Percentiles rank a stretch among this genome's conserved stretches.
These are phyloP conservation scores for Limnothrissa miodon DNA, from an alignment of 2,113 vertebrate species.

Conservation along the genomic window DNA sequence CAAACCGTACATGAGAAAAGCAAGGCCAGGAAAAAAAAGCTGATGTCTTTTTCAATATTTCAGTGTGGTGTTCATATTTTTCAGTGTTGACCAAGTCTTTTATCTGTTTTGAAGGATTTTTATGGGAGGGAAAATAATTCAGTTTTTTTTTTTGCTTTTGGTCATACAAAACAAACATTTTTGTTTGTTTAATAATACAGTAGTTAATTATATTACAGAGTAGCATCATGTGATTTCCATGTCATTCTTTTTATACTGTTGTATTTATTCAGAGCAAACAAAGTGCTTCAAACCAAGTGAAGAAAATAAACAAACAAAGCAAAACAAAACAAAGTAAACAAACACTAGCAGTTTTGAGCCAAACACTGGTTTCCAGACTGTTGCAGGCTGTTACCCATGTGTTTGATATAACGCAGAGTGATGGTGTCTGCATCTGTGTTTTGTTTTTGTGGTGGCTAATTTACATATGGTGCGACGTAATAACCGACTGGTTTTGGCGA, in stretches of 20 bases:
- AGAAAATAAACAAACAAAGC: neutral
- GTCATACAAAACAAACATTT: neutral
- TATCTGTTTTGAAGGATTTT: neutral
- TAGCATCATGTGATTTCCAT: neutral
- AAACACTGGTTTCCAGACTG: neutral
- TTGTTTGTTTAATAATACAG: neutral
- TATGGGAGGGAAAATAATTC: neutral
- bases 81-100: conserved; percentile 10
- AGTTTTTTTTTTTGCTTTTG: neutral
- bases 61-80: neutral
- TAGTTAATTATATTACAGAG: neutral
- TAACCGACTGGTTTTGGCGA: conserved; percentile 44
- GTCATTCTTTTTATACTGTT: neutral
- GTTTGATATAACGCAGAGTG: conserved; percentile 8
- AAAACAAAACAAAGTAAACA: neutral
- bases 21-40: neutral
- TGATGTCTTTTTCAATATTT: conserved; percentile 9
- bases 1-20: conserved; percentile 17
- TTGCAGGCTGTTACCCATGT: neutral
- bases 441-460: conserved; percentile 34
- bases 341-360: no score
- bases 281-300: neutral
- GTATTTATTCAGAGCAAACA: neutral
- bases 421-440: conserved; percentile 21
- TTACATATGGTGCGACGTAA: conserved; percentile 37